Conservation (phyloP, 1,140 invertebrate species). For the Zaprionus gabonicus region DNA sequence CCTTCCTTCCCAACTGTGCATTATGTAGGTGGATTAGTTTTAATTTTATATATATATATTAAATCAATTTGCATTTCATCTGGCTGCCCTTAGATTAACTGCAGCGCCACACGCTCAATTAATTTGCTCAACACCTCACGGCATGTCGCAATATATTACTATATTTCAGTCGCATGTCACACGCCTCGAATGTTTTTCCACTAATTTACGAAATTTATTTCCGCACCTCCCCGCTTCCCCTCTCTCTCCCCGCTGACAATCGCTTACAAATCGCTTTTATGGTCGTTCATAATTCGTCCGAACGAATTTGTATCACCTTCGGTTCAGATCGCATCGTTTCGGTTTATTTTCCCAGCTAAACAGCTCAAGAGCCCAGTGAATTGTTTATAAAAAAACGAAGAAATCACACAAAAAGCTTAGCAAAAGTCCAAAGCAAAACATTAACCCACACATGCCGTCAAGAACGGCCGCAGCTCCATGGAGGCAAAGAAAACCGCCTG, state of each 20-base stretch:
- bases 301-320: conserved; percentile 59
- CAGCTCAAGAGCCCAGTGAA: conserved; percentile 20
- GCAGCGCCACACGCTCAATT: conserved; percentile 52
- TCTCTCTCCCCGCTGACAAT: background rate
- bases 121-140: conserved; percentile 68
- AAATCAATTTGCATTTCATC: conserved; percentile 4
- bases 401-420: conserved; percentile 55
- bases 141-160: conserved; percentile 57
- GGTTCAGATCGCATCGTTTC: conserved; percentile 10
- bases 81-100: conserved; percentile 15
- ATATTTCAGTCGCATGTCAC: conserved; percentile 56
- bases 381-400: conserved; percentile 57
- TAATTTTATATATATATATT: background rate
- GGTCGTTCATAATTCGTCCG: conserved; percentile 49
- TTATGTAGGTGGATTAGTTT: conserved; percentile 40
- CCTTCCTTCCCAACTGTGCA: background rate
- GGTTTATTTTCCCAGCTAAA: conserved; percentile 40
- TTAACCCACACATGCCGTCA: conserved; percentile 60
- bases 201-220: conserved; percentile 71
- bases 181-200: conserved; percentile 53
- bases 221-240: background rate
- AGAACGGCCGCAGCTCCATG: conserved; percentile 1
- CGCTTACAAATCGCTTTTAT: conserved; percentile 58
- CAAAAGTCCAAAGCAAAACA: conserved; percentile 62
- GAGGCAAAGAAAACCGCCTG: conserved; percentile 10